Conservation (phyloP, 2,888 invertebrate genomes). For the Melanophora roralis region DNA sequence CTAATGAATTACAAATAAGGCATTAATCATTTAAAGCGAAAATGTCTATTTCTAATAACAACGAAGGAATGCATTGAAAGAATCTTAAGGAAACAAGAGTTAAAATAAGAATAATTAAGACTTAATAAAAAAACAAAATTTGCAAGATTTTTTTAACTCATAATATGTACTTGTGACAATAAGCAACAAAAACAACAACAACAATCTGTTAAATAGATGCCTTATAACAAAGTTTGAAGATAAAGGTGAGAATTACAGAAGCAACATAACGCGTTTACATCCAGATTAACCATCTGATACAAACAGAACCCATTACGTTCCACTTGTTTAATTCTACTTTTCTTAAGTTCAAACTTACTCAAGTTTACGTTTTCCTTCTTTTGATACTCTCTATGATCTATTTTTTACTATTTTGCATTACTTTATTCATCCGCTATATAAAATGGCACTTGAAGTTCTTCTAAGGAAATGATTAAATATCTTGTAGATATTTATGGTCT, state of each 20-base stretch:
- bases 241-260: constrained; percentile 55
- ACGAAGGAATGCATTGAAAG: constrained; percentile 16
- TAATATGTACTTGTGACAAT: not conserved
- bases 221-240: constrained; percentile 44
- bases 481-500: constrained; percentile 56
- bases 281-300: constrained; percentile 55
- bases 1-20: constrained; percentile 20
- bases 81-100: constrained; percentile 27
- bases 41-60: constrained; percentile 33
- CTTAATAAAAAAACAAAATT: constrained; percentile 53
- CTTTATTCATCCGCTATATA: constrained; percentile 14
- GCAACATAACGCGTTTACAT: constrained; percentile 50
- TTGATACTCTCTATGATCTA: not conserved
- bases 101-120: constrained; percentile 36
- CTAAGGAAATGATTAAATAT: constrained; percentile 62
- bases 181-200: not conserved
- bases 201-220: not conserved
- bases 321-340: constrained; percentile 34
- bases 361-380: constrained; percentile 19
- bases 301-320: constrained; percentile 31
- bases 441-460: constrained; percentile 60
- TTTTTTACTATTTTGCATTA: not conserved
- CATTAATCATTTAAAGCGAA: constrained; percentile 43
- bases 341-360: constrained; percentile 4
- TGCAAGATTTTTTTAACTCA: not conserved